Conservation (phyloP, 1,140 invertebrate genomes). For the Dendroctonus ponderosae region DNA sequence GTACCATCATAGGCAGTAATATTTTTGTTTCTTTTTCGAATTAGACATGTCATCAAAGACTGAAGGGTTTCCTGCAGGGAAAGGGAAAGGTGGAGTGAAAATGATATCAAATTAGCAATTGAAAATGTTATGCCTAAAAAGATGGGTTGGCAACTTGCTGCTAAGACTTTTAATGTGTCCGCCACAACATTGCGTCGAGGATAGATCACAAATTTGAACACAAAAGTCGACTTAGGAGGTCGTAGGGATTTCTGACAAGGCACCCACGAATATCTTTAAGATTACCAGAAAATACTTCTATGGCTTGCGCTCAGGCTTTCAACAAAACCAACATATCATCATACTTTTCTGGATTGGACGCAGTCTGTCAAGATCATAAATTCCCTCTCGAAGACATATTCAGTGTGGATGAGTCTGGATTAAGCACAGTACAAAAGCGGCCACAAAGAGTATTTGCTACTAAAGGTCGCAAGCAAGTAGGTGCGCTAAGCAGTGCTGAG, state of each 20-base stretch:
- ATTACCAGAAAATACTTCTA: slow-evolving; percentile 38
- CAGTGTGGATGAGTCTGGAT: slow-evolving; percentile 53
- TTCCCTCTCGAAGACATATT: too few relatives aligned
- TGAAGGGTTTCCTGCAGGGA: background rate
- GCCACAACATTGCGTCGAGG: slow-evolving; percentile 18
- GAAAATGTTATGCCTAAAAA: slow-evolving; percentile 9
- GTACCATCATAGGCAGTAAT: background rate
- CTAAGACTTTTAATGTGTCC: slow-evolving; percentile 11
- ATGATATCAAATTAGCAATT: slow-evolving; percentile 11
- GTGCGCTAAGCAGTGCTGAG: slow-evolving; percentile 26
- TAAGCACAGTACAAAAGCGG: slow-evolving; percentile 49
- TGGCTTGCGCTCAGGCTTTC: slow-evolving; percentile 29
- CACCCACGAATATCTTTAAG: slow-evolving; percentile 46
- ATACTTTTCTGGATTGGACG: slow-evolving; percentile 11
- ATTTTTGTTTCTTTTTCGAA: too few relatives aligned
- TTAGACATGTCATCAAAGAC: background rate
- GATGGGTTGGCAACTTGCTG: slow-evolving; percentile 18
- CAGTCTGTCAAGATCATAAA: too few relatives aligned
- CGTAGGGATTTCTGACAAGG: slow-evolving; percentile 44
- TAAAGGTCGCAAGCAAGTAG: slow-evolving; percentile 47
- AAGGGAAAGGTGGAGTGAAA: slow-evolving; percentile 5
- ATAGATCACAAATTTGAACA: too few relatives aligned
- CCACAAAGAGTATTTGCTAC: slow-evolving; percentile 45
- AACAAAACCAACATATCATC: slow-evolving; percentile 23
- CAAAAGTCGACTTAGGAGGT: slow-evolving; percentile 31